These are phyloP conservation scores for Centruroides sculpturatus DNA, from an alignment of 1,140 invertebrate species.

Conservation along the genomic window DNA sequence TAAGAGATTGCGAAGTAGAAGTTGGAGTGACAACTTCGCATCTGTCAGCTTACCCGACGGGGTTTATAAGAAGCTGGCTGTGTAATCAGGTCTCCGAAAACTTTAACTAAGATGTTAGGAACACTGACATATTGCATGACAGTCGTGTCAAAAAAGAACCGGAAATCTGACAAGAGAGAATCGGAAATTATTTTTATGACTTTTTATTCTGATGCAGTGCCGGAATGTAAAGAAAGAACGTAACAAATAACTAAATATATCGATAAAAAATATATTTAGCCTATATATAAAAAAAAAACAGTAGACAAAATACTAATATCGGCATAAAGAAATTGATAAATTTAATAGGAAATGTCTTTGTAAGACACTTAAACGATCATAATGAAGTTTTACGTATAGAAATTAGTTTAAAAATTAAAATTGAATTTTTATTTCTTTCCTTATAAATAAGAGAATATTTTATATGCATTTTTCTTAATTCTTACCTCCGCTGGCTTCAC, in stretches of 20 bases:
- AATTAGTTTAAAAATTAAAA: too few species aligned
- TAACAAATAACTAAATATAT: not conserved
- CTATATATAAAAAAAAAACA: not conserved
- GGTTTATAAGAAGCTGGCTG: too few species aligned
- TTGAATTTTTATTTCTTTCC: not conserved
- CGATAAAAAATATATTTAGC: not conserved
- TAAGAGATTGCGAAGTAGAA: too few species aligned
- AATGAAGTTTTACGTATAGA: too few species aligned
- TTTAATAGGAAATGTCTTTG: not conserved
- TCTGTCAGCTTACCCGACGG: too few species aligned
- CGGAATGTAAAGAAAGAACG: not conserved
- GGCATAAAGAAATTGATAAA: not conserved
- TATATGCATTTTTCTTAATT: not conserved
- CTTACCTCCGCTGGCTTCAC: constrained; percentile 75
- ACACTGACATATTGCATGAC: too few species aligned
- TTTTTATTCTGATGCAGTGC: not conserved
- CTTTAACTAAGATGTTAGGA: too few species aligned
- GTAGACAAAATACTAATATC: not conserved
- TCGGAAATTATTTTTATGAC: not conserved
- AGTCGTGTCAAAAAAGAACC: too few species aligned
- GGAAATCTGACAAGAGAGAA: too few species aligned
- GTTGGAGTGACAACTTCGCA: too few species aligned
- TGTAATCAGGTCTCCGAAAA: too few species aligned
- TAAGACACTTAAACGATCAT: not conserved
- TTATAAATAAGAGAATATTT: not conserved